Conservation (phyloP, 2,888 invertebrate genomes). For the Agonopterix heracliana region DNA sequence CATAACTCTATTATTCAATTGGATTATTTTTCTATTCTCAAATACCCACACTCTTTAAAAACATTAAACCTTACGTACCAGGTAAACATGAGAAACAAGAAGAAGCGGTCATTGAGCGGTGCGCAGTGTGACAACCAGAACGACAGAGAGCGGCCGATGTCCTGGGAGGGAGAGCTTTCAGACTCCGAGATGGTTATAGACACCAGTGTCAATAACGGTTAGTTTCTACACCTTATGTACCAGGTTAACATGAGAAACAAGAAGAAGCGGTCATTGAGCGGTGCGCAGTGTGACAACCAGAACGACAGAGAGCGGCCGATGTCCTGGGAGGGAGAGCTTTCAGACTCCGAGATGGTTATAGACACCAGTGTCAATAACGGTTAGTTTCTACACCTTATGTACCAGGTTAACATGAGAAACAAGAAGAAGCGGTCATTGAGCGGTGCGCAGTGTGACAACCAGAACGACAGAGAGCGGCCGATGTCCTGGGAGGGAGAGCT, state of each 20-base stretch:
- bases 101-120: conserved; percentile 73
- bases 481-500: conserved; percentile 98
- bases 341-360: conserved; percentile 85
- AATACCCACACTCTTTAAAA: too few relatives aligned
- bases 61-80: conserved; percentile 24
- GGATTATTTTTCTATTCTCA: too few relatives aligned
- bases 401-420: conserved; percentile 79
- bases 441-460: conserved; percentile 55
- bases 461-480: conserved; percentile 77
- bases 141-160: conserved; percentile 85
- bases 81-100: conserved; percentile 81
- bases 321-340: conserved; percentile 96
- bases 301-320: conserved; percentile 82
- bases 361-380: conserved; percentile 63
- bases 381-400: conserved; percentile 18
- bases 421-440: conserved; percentile 78
- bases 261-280: conserved; percentile 75
- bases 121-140: conserved; percentile 54
- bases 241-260: conserved; percentile 82
- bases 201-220: conserved; percentile 60
- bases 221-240: conserved; percentile 8
- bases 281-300: conserved; percentile 53
- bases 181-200: conserved; percentile 84
- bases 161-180: conserved; percentile 95
- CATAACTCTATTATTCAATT: too few relatives aligned